phyloP scores from a whole-genome alignment of 2,888 invertebrate genomes.

The Chrysodeixis includens region DNA sequence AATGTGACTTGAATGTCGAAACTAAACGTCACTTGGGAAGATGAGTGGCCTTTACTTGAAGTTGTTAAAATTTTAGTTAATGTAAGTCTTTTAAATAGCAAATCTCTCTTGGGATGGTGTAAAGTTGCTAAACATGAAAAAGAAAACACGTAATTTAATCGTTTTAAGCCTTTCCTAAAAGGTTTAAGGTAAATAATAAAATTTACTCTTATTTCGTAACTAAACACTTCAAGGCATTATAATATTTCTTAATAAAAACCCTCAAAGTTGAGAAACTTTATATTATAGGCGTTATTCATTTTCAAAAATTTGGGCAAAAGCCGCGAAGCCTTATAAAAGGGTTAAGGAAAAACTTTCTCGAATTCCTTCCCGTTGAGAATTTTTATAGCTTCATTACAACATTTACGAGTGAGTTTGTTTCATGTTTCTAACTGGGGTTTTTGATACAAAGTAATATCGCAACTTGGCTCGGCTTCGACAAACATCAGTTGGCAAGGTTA shows the following conservation, averaged over 20 bases:
- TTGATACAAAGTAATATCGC: conserved; percentile 19
- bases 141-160: not conserved
- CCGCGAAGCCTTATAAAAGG: conserved; percentile 41
- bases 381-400: conserved; percentile 47
- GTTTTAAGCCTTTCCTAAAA: not conserved
- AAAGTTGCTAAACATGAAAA: too few relatives aligned
- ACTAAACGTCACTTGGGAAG: not conserved
- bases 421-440: conserved; percentile 23
- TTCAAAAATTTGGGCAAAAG: conserved; percentile 7
- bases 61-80: not conserved
- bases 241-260: not conserved
- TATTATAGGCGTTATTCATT: conserved; percentile 6
- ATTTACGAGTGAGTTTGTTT: conserved; percentile 20
- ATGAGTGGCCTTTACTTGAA: not conserved
- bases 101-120: too few relatives aligned
- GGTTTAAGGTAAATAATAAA: not conserved
- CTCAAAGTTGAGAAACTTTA: not conserved
- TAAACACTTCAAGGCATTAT: not conserved
- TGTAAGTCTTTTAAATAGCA: too few relatives aligned
- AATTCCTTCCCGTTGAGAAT: conserved; percentile 35
- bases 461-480: not conserved
- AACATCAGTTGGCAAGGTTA: conserved; percentile 4
- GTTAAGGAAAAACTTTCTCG: conserved; percentile 43
- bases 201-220: not conserved
- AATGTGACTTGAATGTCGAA: conserved; percentile 33